Conservation (phyloP, 1,140 invertebrate species). For the Catajapyx aquilonaris region DNA sequence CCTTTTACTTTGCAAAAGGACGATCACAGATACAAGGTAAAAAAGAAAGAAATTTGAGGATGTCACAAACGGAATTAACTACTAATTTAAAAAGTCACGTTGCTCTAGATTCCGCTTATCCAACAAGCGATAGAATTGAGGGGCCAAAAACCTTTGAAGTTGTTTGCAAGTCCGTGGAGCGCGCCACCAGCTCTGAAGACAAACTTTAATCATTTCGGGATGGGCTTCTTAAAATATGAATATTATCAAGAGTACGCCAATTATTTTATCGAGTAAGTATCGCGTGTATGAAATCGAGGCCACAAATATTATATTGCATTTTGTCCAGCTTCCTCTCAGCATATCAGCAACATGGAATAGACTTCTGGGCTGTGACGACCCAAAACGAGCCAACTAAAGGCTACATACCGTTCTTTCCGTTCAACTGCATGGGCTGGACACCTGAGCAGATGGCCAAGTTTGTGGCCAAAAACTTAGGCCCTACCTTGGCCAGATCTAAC, state of each 20-base stretch:
- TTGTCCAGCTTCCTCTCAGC: conserved; percentile 35
- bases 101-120: too few species aligned
- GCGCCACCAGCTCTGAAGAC: conserved; percentile 88
- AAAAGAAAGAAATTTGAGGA: too few species aligned
- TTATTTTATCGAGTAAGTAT: conserved; percentile 47
- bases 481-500: conserved; percentile 30
- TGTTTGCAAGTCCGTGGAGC: conserved; percentile 58
- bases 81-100: too few species aligned
- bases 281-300: too few species aligned
- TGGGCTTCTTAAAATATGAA: conserved; percentile 32
- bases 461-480: conserved; percentile 44
- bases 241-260: conserved; percentile 61
- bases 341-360: conserved; percentile 28
- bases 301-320: too few species aligned
- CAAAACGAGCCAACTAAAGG: conserved; percentile 26
- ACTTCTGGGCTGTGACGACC: conserved; percentile 37
- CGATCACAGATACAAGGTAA: too few species aligned
- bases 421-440: conserved; percentile 58
- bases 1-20: too few species aligned
- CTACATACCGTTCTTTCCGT: conserved; percentile 24
- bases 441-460: conserved; percentile 34
- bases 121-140: too few species aligned
- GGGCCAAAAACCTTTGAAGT: too few species aligned
- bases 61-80: too few species aligned
- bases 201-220: conserved; percentile 32